These are phyloP conservation scores for Lacanobia wlatinum DNA, from an alignment of 2,888 invertebrate genomes.

Conservation along the genomic window DNA sequence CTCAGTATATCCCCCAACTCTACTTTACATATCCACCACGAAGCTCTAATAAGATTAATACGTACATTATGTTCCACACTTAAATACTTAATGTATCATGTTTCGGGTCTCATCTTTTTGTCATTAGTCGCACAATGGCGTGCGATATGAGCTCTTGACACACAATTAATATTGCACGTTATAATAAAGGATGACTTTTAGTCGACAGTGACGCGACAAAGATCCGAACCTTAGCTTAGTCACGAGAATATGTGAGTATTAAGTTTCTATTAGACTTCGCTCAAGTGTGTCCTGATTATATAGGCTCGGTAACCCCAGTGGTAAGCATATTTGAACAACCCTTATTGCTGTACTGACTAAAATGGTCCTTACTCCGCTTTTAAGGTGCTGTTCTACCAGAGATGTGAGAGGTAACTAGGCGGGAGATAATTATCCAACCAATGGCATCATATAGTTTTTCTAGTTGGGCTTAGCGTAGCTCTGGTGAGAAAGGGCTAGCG, in stretches of 20 bases:
- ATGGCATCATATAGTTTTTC: not conserved
- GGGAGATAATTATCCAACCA: not conserved
- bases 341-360: slow-evolving; percentile 25
- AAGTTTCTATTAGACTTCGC: slow-evolving; percentile 65
- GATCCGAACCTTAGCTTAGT: slow-evolving; percentile 46
- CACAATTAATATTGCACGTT: slow-evolving; percentile 79
- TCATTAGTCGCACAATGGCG: slow-evolving; percentile 73
- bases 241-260: slow-evolving; percentile 65
- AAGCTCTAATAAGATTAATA: slow-evolving; percentile 37
- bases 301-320: slow-evolving; percentile 27
- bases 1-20: not conserved
- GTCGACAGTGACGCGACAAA: slow-evolving; percentile 62
- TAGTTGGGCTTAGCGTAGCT: not conserved
- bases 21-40: slow-evolving; percentile 22
- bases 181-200: slow-evolving; percentile 83
- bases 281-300: slow-evolving; percentile 43
- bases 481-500: not conserved
- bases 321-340: slow-evolving; percentile 29
- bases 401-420: not conserved
- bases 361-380: not conserved
- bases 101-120: slow-evolving; percentile 72
- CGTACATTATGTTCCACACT: slow-evolving; percentile 50
- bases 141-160: slow-evolving; percentile 74
- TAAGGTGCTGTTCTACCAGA: not conserved
- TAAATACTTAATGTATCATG: slow-evolving; percentile 63